Conservation (phyloP, 2,797 vertebrate genomes). For the Pipistrellus pygmaeus region DNA sequence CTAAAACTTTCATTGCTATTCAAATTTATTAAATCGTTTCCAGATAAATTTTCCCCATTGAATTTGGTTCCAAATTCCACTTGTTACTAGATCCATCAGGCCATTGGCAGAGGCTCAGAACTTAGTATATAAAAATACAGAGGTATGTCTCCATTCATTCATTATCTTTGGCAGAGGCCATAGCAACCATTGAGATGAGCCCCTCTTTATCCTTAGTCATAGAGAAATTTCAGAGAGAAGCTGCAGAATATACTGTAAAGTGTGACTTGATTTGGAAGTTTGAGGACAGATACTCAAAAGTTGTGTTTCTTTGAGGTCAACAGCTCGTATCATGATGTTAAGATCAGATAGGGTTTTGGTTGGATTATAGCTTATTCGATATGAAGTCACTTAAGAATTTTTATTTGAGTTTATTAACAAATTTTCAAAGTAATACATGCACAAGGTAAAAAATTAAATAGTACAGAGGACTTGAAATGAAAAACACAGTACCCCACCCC, state of each 20-base stretch:
- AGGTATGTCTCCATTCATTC: background rate
- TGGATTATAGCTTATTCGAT: background rate
- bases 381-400: slow-evolving; percentile 50
- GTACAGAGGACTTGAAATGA: slow-evolving; percentile 77
- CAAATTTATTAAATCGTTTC: background rate
- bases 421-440: slow-evolving; percentile 77
- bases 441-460: slow-evolving; percentile 83
- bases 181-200: background rate
- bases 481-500: slow-evolving; percentile 48
- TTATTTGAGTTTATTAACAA: slow-evolving; percentile 82
- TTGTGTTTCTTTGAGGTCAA: background rate
- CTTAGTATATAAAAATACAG: background rate
- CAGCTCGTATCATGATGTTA: background rate
- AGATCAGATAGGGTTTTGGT: background rate
- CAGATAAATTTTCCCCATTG: background rate
- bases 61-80: background rate
- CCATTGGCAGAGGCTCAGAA: background rate
- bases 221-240: background rate
- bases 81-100: background rate
- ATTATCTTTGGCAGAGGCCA: background rate
- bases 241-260: background rate
- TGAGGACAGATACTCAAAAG: background rate
- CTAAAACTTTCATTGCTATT: background rate
- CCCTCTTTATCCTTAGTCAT: background rate
- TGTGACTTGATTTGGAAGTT: background rate